phyloP scores from a whole-genome alignment of 1,140 invertebrate genomes.

The Cardiocondyla obscurior region DNA sequence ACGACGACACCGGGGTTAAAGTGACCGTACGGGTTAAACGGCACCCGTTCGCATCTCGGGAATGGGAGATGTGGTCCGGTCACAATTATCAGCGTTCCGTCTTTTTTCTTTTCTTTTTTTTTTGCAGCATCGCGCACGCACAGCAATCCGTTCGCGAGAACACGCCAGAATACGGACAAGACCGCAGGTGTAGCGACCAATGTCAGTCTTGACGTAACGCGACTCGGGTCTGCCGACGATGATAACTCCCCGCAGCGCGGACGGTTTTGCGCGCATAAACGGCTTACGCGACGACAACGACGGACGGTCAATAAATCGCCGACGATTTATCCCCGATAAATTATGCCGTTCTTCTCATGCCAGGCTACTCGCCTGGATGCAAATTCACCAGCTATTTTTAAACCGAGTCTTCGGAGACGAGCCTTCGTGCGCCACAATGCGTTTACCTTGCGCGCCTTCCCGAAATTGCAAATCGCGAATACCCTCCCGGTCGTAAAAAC shows the following conservation, averaged over 20 bases:
- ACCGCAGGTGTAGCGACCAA: not conserved
- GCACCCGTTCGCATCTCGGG: not conserved
- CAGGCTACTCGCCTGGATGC: not conserved
- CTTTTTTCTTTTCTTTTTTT: no score
- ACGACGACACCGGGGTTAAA: constrained; percentile 6
- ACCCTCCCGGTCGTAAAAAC: not conserved
- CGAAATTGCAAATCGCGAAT: not conserved
- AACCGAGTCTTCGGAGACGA: no score
- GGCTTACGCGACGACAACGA: not conserved
- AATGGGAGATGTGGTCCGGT: not conserved
- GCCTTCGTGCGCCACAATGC: not conserved
- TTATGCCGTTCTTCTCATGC: not conserved
- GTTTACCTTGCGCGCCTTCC: not conserved
- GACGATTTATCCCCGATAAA: constrained; percentile 14
- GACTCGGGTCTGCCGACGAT: not conserved
- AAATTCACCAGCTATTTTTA: constrained; percentile 9
- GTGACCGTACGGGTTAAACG: constrained; percentile 2
- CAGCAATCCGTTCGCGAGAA: not conserved
- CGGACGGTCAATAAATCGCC: constrained; percentile 18
- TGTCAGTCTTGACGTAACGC: constrained; percentile 26
- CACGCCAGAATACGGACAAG: not conserved
- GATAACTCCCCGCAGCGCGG: not conserved
- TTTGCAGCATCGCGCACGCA: not conserved
- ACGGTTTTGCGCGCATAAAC: not conserved
- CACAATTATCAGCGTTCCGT: not conserved